Evolutionary conservation across 2,797 vertebrate genomes (phyloP).

Genomic region (Microcaecilia unicolor): DNA sequence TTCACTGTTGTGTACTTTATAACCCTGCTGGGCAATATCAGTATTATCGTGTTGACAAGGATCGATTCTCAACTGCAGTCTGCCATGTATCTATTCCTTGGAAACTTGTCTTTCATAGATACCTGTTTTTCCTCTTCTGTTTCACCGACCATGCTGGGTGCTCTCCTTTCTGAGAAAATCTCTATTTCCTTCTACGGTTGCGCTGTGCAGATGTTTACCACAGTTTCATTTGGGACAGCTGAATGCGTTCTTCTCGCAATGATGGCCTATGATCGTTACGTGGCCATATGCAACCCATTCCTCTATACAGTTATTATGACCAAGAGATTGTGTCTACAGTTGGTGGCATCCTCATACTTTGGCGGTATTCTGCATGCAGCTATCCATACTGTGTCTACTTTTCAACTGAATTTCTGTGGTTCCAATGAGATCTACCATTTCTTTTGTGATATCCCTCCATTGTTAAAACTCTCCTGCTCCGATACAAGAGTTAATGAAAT

Average conservation of each 20-base stretch:
- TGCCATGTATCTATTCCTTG: conserved; percentile 1
- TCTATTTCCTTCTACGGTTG: not conserved
- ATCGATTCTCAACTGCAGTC: not conserved
- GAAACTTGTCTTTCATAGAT: conserved; percentile 4
- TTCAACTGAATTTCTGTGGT: not conserved
- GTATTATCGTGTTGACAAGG: not conserved
- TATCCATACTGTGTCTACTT: not conserved
- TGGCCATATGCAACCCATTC: not conserved
- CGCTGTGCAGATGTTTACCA: not conserved
- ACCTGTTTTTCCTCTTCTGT: conserved; percentile 2
- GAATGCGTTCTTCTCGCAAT: not conserved
- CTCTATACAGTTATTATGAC: not conserved
- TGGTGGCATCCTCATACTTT: not conserved
- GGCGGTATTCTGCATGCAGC: not conserved
- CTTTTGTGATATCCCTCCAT: not conserved
- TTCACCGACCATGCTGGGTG: not conserved
- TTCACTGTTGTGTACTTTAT: not conserved
- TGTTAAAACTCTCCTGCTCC: not conserved
- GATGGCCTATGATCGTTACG: not conserved
- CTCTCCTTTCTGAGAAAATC: not conserved
- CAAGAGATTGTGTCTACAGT: not conserved
- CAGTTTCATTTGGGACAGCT: not conserved
- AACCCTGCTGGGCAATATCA: not conserved
- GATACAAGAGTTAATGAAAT: not conserved
- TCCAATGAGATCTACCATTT: not conserved